A percentile compares a stretch with the other conserved stretches of the same genome.
These are phyloP conservation scores for Brachyhypopomus occidentalis DNA, from an alignment of 2,113 vertebrate genomes.

Conservation along the genomic window DNA sequence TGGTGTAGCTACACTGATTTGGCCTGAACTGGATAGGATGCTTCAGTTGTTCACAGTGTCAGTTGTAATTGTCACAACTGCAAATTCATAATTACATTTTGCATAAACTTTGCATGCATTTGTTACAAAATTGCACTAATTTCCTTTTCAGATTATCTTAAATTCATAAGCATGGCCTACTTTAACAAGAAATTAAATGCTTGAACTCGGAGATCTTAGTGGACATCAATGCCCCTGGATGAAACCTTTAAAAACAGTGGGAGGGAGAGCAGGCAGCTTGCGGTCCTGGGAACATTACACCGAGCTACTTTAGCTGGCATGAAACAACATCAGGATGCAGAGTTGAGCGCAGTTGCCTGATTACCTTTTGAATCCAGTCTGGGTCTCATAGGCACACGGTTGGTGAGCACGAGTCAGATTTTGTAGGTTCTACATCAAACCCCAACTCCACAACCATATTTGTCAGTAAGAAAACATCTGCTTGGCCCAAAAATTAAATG, in stretches of 20 bases:
- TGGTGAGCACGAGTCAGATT: conserved; percentile 63
- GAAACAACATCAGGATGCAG: conserved; percentile 65
- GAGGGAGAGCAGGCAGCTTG: conserved; percentile 57
- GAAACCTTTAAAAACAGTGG: conserved; percentile 84
- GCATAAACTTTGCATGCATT: no score
- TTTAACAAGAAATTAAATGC: conserved; percentile 70
- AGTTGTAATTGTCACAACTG: no score
- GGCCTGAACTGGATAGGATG: no score
- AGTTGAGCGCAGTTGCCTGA: conserved; percentile 65
- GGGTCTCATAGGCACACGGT: conserved; percentile 70
- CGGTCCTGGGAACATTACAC: conserved; percentile 74
- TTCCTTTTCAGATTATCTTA: no score
- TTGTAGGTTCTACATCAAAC: conserved; percentile 59
- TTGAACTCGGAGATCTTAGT: conserved; percentile 84
- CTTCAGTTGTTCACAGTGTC: no score
- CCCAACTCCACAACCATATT: conserved; percentile 57
- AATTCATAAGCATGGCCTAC: no score
- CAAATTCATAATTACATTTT: no score
- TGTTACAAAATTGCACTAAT: no score
- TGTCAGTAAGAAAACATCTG: conserved; percentile 59
- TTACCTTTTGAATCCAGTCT: conserved; percentile 72
- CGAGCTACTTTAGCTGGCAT: conserved; percentile 79
- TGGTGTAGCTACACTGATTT: no score
- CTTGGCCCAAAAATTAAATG: conserved; percentile 47
- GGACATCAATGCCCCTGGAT: conserved; percentile 80